phyloP scores from a whole-genome alignment of 2,888 invertebrate species.

The Limnephilus marmoratus region DNA sequence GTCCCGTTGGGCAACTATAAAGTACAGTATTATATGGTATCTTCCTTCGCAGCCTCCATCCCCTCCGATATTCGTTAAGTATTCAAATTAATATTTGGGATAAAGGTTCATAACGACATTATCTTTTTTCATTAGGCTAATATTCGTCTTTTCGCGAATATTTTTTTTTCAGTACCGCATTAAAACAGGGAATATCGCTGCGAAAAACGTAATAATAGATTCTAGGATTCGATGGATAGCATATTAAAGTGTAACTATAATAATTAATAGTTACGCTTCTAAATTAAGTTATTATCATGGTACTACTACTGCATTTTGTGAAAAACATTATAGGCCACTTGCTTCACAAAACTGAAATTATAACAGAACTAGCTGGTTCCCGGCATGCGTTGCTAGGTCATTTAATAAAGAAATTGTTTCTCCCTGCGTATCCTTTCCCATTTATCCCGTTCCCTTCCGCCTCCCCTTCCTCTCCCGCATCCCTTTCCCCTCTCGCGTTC shows the following conservation, averaged over 20 bases:
- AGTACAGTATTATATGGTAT: not conserved
- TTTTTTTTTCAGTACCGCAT: not conserved
- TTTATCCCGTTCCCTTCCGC: too few relatives aligned
- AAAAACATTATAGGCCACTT: too few relatives aligned
- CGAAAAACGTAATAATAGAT: not conserved
- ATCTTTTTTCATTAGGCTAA: not conserved
- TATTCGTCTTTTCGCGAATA: not conserved
- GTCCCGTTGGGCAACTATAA: not conserved
- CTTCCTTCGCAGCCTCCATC: not conserved
- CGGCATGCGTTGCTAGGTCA: too few relatives aligned
- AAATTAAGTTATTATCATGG: not conserved
- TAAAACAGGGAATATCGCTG: not conserved
- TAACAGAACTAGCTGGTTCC: too few relatives aligned
- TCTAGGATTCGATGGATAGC: not conserved
- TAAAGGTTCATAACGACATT: not conserved
- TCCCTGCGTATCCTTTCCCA: too few relatives aligned
- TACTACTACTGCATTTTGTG: not conserved
- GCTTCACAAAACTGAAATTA: too few relatives aligned
- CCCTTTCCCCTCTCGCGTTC: too few relatives aligned
- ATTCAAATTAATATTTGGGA: not conserved
- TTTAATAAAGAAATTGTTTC: too few relatives aligned
- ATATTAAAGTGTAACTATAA: not conserved
- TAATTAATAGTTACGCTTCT: not conserved
- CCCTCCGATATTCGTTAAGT: not conserved
- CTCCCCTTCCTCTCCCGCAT: too few relatives aligned